phyloP scores from a whole-genome alignment of 1,140 invertebrate species.

The Trachymyrmex septentrionalis region DNA sequence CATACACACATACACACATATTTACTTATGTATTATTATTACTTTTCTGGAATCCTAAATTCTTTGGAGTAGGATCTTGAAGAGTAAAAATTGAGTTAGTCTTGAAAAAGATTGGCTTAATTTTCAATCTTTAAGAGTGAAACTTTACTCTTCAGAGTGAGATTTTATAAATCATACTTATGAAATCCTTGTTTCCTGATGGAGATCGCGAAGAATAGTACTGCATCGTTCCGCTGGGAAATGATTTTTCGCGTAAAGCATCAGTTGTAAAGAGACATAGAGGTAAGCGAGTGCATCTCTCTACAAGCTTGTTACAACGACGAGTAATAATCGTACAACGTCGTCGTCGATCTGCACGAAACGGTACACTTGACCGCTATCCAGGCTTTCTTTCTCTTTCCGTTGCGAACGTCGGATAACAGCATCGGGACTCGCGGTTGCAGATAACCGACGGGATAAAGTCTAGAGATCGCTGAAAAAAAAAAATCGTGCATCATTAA shows the following conservation, averaged over 20 bases:
- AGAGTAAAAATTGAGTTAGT: too few species aligned
- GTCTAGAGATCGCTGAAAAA: neutral
- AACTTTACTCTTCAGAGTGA: too few species aligned
- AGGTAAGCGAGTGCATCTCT: constrained; percentile 27
- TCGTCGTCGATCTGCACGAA: constrained; percentile 39
- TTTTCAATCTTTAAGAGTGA: too few species aligned
- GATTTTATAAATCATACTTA: neutral
- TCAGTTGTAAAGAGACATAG: constrained; percentile 19
- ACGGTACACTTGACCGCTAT: constrained; percentile 64
- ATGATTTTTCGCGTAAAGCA: constrained; percentile 19
- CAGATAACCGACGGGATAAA: constrained; percentile 36
- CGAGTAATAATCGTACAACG: constrained; percentile 41
- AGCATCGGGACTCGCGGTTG: constrained; percentile 36
- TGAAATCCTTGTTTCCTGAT: neutral
- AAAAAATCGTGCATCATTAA: constrained; percentile 33
- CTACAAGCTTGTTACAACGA: constrained; percentile 54
- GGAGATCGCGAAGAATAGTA: neutral
- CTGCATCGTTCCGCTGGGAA: neutral
- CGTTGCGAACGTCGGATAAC: constrained; percentile 32
- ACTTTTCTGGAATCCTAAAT: neutral
- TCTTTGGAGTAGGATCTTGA: too few species aligned
- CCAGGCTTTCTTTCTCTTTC: constrained; percentile 46
- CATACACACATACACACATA: too few species aligned
- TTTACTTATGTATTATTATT: too few species aligned
- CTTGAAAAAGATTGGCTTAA: too few species aligned